Conservation (phyloP, 2,113 vertebrate species). For the Pseudopodoces humilis region DNA sequence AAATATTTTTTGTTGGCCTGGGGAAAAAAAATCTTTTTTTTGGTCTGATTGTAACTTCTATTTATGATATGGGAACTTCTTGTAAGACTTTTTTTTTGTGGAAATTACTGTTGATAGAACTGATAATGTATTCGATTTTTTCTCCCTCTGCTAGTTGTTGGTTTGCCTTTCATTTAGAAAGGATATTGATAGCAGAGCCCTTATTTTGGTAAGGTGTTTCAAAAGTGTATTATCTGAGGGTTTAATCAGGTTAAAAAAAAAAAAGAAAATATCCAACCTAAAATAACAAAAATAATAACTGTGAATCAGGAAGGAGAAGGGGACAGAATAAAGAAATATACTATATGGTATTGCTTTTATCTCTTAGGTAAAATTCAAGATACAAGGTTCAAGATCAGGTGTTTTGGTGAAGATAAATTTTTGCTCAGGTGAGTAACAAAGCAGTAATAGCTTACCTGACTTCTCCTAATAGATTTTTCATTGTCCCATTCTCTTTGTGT, state of each 20-base stretch:
- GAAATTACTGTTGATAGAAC: not conserved
- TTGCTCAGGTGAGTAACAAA: not conserved
- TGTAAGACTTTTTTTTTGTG: not conserved
- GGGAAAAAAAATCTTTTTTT: not conserved
- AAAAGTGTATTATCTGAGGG: not conserved
- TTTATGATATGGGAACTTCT: not conserved
- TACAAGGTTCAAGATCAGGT: too few relatives aligned
- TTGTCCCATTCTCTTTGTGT: not conserved
- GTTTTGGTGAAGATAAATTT: not conserved
- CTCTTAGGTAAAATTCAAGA: not conserved
- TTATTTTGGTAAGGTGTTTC: not conserved
- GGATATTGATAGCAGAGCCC: not conserved
- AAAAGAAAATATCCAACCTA: accelerated
- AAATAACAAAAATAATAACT: not conserved
- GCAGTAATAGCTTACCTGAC: not conserved
- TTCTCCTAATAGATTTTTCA: not conserved
- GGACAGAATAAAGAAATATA: not conserved
- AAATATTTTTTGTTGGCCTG: not conserved
- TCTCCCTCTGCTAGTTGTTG: not conserved
- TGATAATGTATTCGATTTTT: not conserved
- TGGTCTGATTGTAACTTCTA: not conserved
- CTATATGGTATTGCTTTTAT: not conserved
- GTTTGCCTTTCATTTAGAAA: not conserved
- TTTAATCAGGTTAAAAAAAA: not conserved
- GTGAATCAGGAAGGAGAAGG: not conserved